These are phyloP conservation scores for Euzophera pinguis DNA, from an alignment of 2,888 invertebrate species.

Conservation along the genomic window DNA sequence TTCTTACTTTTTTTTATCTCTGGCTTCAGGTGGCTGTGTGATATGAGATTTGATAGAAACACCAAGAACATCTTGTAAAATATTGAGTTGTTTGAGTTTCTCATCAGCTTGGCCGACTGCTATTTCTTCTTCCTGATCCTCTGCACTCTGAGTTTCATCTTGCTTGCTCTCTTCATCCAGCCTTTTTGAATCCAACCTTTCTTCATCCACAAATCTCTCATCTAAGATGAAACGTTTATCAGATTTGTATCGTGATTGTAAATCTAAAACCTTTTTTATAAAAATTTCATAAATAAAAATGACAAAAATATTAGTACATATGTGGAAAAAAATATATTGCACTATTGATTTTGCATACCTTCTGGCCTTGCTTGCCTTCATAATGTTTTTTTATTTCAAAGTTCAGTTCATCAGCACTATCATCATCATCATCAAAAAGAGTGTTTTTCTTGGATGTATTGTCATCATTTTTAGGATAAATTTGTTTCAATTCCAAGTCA, in stretches of 20 bases:
- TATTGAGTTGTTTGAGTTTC: constrained; percentile 74
- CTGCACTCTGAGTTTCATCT: constrained; percentile 33
- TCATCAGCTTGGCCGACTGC: constrained; percentile 64
- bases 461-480: constrained; percentile 17
- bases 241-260: constrained; percentile 86
- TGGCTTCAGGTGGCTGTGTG: constrained; percentile 27
- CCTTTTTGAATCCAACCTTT: constrained; percentile 28
- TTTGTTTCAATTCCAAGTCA: constrained; percentile 12
- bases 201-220: constrained; percentile 84
- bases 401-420: constrained; percentile 73
- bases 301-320: neutral
- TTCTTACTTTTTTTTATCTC: constrained; percentile 47
- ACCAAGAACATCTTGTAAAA: constrained; percentile 78
- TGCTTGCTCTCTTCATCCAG: constrained; percentile 34
- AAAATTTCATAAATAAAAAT: neutral
- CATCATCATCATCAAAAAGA: constrained; percentile 76
- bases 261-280: constrained; percentile 79
- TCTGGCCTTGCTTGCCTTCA: constrained; percentile 82
- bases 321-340: neutral
- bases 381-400: constrained; percentile 84
- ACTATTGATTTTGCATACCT: constrained; percentile 47
- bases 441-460: constrained; percentile 31
- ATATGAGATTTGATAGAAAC: constrained; percentile 47
- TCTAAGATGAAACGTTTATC: constrained; percentile 89
- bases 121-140: constrained; percentile 60